Base-by-base conservation (phyloP, 1,140 invertebrate species). In the Drosophila dunni region DNA sequence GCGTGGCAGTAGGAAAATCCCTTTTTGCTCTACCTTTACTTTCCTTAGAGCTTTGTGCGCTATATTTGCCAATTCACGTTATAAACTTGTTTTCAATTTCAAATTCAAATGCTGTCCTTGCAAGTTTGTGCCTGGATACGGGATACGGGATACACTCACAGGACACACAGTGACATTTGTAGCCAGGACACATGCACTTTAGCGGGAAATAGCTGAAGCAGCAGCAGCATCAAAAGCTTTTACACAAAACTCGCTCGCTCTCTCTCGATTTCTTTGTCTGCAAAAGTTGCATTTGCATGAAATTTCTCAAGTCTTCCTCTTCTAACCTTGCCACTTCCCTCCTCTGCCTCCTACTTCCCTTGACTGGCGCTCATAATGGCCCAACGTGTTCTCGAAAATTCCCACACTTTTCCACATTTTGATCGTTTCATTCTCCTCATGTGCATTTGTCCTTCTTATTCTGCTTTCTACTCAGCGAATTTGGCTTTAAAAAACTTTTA, bases 31-130 rank as follows among this genome's bases (percentile, higher is more conserved):
- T 10, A 4, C 11, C 17, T n/a, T 13, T 17, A 2, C 38, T 15
- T 20, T 20, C 10, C 13, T 20, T 46, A 46, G 15, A 46, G 29
- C 62, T 38, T 24, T 70, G 61, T 44, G 62, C 63, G 45, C 75
- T 71, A 72, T 81, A 79, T 81, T 81, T 81, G 76, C 72, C 76
- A 65, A 81, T 81, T 81, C 78, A 78, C 72, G 78, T 81, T 81
- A 75, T 81, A 81, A 81, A 81, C 76, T 81, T 81, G 78, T 81
- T 79, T 81, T 81, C 78, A 81, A 81, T 81, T 81, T 78, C 72
- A 79, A 81, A 81, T 81, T 81, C 78, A 81, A 81, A 78, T 81
- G 71, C 71, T 70, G 67, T 67, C 45, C 45, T 50, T 40, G 66
- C 54, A 65, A 75, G 61, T 65, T 75, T 75, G 73, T 67, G 24